A percentile compares a stretch with the other conserved stretches of the same genome.
Evolutionary conservation across 2,113 vertebrate species (phyloP).

Genomic region (Seriola quinqueradiata): DNA sequence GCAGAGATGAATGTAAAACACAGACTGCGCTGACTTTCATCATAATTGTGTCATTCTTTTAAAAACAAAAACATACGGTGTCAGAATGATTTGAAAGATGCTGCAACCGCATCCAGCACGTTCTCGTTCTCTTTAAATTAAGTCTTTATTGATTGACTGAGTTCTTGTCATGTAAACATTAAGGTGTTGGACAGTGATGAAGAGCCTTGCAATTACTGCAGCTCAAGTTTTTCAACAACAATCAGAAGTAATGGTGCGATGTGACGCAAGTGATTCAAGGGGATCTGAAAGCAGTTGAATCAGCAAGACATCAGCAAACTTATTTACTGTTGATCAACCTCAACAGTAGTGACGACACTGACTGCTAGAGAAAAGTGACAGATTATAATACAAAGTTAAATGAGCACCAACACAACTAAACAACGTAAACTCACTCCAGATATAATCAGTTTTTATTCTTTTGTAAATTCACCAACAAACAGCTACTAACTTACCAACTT

Average conservation of each 20-base stretch:
- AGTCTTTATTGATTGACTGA: too few relatives aligned
- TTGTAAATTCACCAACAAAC: background rate
- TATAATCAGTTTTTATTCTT: background rate
- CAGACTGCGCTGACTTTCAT: background rate
- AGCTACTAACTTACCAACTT: background rate
- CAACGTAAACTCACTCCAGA: background rate
- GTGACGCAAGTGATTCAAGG: background rate
- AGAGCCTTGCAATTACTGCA: too few relatives aligned
- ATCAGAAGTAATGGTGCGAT: too few relatives aligned
- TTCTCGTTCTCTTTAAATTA: too few relatives aligned
- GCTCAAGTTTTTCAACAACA: too few relatives aligned
- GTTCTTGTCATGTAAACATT: too few relatives aligned
- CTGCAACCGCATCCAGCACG: background rate
- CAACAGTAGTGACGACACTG: background rate
- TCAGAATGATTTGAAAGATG: background rate
- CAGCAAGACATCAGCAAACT: background rate
- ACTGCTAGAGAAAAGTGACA: background rate
- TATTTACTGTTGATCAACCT: background rate
- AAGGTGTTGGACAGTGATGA: too few relatives aligned
- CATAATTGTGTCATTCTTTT: background rate
- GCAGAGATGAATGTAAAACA: background rate
- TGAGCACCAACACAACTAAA: background rate
- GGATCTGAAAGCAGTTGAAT: background rate
- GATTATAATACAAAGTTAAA: background rate
- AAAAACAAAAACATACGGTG: background rate